Base-by-base conservation (phyloP, 2,888 invertebrate species). In the Oxystoma pomonae region DNA sequence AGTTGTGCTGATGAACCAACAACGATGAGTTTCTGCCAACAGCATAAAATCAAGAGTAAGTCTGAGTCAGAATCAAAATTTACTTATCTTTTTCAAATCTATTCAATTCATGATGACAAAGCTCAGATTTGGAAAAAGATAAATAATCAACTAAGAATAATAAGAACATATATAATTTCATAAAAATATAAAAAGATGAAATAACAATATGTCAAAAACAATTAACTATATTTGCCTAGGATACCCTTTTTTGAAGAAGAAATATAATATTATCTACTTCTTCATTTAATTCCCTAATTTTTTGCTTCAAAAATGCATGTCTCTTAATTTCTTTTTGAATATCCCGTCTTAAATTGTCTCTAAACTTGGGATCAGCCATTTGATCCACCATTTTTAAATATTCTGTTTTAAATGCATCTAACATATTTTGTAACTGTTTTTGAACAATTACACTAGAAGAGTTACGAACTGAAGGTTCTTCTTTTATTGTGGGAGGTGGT, bases 291-390 rank as follows among this genome's bases (percentile, higher is more conserved):
- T 64, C 59, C n/a, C 16, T 22, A 50, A 61, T 59, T 59, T 53
- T 55, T n/a, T 35, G 20, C 55, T 64, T 62, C 64, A 67, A 61
- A 59, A 60, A 62, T 22, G 53, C 56, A 20, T 67, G 58, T 52
- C 57, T 61, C 20, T 58, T 59, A 19, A 64, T 60, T 60, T 67
- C 67, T 18, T 62, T 59, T 35, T 59, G 57, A 18, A 67, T 62
- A 52, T 61, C 57, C 55, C 55, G 58, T 51, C 56, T 51, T 16
- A 67, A 16, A 22, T 62, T 64, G 0, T 52, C 62, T 62, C 63
- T 64, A 58, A 63, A 67, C 21, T 55, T 16, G 9, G 67, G 67
- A 59, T 65, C 65, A 1, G 64, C 58, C 67, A 67, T 67, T n/a
- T 66, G 59, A 1, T 22, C 59, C 16, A 67, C 53, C 58, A 62